Base-by-base conservation (phyloP, 2,797 vertebrate species). In the Euthynnus affinis region DNA sequence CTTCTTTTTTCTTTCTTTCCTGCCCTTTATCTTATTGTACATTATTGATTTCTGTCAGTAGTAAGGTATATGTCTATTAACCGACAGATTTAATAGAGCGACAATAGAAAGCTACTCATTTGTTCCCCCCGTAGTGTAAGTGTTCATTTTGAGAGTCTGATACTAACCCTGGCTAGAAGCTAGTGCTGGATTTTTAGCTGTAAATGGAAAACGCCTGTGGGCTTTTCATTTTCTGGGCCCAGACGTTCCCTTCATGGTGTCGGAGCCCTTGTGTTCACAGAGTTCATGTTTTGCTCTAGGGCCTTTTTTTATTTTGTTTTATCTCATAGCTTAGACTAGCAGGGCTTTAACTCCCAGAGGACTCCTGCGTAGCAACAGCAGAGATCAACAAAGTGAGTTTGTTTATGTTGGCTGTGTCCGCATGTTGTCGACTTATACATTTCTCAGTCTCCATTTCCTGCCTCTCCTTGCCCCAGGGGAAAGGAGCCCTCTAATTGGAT, bases 191-290 rank as follows among this genome's bases (percentile, higher is more conserved):
- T 98, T 99, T 98, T 94, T 94, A 96, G 96, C 97, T 99, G 98
- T 98, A 99, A 99, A 99, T 98, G 97, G 97, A 99, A 99, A 99
- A 96, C 14, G 97, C 98, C 97, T 96, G 95, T 94, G 97, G 98
- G 95, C 97, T 98, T 98, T 99, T 99, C 97, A 98, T 98, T 99
- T 98, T 98, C 97, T 98, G 96, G 96, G 97, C 97, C 97, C 97
- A 98, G 97, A 97, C 98, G 97, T 99, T 99, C 98, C 97, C 97
- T 98, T 96, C 96, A 97, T 97, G 97, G 97, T 98, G 98, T 98
- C 97, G 96, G 97, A 99, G 97, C 97, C 98, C 97, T 98, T 97
- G 97, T 98, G 97, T 95, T 99, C 97, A 96, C 97, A 97, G 97
- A 98, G 98, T 98, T 99, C 98, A 98, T 98, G 97, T 99, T 98